phyloP scores from a whole-genome alignment of 2,113 vertebrate species.

The Jaculus jaculus region DNA sequence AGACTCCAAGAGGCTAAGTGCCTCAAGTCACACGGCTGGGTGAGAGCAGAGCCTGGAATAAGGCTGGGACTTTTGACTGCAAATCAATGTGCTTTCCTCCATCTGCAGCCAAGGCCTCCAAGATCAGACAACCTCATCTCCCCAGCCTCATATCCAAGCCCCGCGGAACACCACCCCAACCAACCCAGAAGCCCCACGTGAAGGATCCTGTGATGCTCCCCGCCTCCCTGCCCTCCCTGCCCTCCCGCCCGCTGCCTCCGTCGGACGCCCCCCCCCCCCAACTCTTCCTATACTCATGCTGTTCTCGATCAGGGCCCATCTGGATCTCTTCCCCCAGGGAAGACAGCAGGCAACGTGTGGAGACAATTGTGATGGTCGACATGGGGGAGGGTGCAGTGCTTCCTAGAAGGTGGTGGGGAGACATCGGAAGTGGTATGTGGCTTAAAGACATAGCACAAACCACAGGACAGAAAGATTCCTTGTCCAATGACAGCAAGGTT shows the following conservation, averaged over 20 bases:
- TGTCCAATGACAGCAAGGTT: neutral
- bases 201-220: accelerated
- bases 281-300: neutral
- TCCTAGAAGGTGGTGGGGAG: neutral
- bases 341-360: neutral
- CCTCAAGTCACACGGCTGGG: neutral
- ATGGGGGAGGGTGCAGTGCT: neutral
- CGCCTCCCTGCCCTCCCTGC: neutral
- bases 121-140: accelerated
- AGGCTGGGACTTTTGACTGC: neutral
- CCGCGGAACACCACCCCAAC: neutral
- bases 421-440: neutral
- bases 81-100: conserved; percentile 62
- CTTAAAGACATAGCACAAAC: neutral
- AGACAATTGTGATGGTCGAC: neutral
- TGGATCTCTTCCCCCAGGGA: neutral
- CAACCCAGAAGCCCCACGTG: neutral
- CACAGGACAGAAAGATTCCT: neutral
- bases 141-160: neutral
- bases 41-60: neutral
- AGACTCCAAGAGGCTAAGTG: neutral
- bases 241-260: neutral
- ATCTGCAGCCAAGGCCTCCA: neutral
- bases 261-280: neutral
- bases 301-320: accelerated